These are phyloP conservation scores for Regulus satrapa DNA, from an alignment of 2,113 vertebrate species.

Conservation along the genomic window DNA sequence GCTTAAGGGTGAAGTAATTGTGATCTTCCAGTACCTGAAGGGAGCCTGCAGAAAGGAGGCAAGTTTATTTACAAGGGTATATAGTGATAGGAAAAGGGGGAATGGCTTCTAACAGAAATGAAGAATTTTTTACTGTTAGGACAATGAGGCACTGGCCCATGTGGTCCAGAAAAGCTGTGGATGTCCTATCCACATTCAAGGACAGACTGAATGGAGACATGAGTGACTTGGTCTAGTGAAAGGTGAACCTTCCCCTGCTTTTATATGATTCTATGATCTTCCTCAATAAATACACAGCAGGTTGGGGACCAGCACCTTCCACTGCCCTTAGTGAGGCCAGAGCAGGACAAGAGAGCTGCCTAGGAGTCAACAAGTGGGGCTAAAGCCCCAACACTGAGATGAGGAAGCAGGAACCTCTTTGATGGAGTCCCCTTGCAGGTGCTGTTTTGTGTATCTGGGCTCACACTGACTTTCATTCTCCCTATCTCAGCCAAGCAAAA, in stretches of 20 bases:
- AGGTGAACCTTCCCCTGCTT: background rate
- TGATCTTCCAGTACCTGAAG: background rate
- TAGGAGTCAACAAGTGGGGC: accelerated
- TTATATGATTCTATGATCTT: background rate
- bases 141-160: background rate
- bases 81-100: background rate
- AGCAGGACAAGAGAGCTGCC: background rate
- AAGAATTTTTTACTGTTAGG: background rate
- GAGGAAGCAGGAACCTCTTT: background rate
- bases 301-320: background rate
- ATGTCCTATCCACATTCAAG: background rate
- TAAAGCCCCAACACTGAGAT: accelerated
- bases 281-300: background rate
- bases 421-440: background rate
- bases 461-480: background rate
- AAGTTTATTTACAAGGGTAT: background rate
- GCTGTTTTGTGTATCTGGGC: background rate
- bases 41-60: background rate
- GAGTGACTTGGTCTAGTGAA: background rate
- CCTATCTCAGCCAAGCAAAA: background rate
- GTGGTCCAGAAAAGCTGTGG: background rate
- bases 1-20: background rate
- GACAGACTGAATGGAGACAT: background rate
- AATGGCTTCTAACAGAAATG: background rate
- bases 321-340: background rate